Conservation (phyloP, 2,113 vertebrate species). For the Hemiscyllium ocellatum region DNA sequence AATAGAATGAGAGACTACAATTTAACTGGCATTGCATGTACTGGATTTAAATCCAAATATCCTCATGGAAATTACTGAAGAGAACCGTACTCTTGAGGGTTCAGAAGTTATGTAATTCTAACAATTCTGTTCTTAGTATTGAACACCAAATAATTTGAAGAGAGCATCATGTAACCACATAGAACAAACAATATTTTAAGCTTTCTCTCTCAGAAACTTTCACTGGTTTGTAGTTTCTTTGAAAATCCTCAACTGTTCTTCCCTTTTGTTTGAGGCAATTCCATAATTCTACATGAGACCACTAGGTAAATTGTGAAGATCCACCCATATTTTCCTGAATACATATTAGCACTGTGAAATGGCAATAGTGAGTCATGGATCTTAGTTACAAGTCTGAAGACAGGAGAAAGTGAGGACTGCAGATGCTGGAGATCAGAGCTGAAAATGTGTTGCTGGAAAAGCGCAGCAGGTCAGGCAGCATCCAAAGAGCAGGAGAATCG, state of each 20-base stretch:
- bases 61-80: background rate
- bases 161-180: background rate
- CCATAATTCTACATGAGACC: background rate
- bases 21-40: background rate
- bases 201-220: background rate
- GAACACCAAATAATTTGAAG: background rate
- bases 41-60: background rate
- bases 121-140: background rate
- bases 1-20: background rate
- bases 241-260: background rate
- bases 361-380: background rate
- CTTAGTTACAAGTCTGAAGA: background rate
- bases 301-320: background rate
- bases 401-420: too few relatives aligned
- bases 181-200: background rate
- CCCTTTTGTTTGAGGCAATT: background rate
- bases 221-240: background rate
- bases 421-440: too few relatives aligned
- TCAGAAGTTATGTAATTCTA: background rate
- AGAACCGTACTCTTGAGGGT: background rate
- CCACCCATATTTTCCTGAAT: background rate
- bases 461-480: too few relatives aligned
- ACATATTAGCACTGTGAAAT: background rate
- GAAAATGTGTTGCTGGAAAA: too few relatives aligned
- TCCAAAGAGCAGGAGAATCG: too few relatives aligned